phyloP scores from a whole-genome alignment of 2,888 invertebrate species.

The Elegia similella region DNA sequence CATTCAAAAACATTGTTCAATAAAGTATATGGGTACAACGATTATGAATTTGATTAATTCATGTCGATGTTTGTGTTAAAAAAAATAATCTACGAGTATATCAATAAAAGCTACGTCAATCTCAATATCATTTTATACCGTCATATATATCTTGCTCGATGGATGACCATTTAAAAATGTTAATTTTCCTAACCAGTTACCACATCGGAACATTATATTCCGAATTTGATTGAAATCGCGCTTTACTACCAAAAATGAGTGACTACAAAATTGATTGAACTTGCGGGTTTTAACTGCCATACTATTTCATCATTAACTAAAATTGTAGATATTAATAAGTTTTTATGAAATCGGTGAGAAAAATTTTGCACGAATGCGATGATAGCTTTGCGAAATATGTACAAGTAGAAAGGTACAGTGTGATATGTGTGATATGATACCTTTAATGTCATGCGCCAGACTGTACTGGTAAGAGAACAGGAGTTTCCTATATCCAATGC shows the following conservation, averaged over 20 bases:
- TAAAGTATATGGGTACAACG: too few species aligned
- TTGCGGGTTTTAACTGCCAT: not conserved
- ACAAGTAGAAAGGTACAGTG: not conserved
- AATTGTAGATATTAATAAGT: not conserved
- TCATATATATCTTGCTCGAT: not conserved
- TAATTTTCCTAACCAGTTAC: not conserved
- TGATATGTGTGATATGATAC: not conserved
- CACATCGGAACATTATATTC: not conserved
- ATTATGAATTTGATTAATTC: not conserved
- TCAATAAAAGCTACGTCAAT: not conserved
- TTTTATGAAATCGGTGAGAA: not conserved
- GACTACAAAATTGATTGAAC: not conserved
- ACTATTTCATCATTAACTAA: not conserved
- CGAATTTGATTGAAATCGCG: not conserved
- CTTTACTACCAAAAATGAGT: not conserved
- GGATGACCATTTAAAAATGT: not conserved
- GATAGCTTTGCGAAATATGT: not conserved
- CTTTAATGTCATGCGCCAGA: too few species aligned
- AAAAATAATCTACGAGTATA: not conserved
- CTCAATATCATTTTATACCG: constrained; percentile 2
- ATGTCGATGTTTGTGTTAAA: not conserved
- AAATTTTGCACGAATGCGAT: not conserved
- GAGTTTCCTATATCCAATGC: too few species aligned
- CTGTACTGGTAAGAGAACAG: too few species aligned
- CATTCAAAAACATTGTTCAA: too few species aligned